These are phyloP conservation scores for Gobius niger DNA, from an alignment of 2,113 vertebrate genomes.

Conservation along the genomic window DNA sequence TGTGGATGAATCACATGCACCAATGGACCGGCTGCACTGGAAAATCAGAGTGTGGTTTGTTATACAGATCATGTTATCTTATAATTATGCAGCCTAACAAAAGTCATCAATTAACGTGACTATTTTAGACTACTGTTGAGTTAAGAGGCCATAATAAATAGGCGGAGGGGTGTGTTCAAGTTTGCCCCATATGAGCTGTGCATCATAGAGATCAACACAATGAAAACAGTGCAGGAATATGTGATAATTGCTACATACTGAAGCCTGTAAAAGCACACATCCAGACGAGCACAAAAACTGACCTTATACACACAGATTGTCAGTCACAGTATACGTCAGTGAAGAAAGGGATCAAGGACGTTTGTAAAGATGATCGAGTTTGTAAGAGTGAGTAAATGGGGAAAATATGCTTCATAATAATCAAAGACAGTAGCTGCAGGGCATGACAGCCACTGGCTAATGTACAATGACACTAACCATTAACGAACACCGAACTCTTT, in stretches of 20 bases:
- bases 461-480: background rate
- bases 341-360: too few species aligned
- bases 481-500: background rate
- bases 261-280: too few species aligned
- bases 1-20: constrained; percentile 12
- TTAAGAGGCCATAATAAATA: background rate
- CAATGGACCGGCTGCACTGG: background rate
- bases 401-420: too few species aligned
- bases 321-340: too few species aligned
- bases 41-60: background rate
- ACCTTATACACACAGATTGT: too few species aligned
- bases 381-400: too few species aligned
- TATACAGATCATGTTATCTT: background rate
- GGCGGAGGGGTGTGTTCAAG: background rate
- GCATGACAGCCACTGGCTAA: background rate
- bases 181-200: background rate
- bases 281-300: too few species aligned
- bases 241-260: too few species aligned
- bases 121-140: background rate
- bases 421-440: too few species aligned
- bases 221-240: background rate
- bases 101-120: background rate
- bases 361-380: too few species aligned
- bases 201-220: background rate
- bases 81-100: background rate